phyloP scores from a whole-genome alignment of 2,888 invertebrate species.

The Phania funesta region DNA sequence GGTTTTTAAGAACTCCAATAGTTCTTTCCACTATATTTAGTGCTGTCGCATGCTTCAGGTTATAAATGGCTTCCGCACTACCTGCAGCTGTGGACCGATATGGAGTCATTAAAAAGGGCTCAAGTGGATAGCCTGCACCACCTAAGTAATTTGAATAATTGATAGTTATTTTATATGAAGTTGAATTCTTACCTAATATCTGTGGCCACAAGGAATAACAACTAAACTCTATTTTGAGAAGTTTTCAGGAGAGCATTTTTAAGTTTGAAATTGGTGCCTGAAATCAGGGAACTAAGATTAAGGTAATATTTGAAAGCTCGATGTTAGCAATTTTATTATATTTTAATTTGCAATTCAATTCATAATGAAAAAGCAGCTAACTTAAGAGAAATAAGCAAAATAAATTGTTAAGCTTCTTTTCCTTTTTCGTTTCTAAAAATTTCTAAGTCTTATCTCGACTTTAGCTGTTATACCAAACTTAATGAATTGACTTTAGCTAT shows the following conservation, averaged over 20 bases:
- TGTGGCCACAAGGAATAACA: constrained; percentile 26
- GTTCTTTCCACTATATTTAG: too few relatives aligned
- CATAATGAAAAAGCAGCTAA: constrained; percentile 27
- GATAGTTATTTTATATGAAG: too few relatives aligned
- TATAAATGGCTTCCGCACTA: too few relatives aligned
- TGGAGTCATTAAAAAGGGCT: too few relatives aligned
- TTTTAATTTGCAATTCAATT: constrained; percentile 24
- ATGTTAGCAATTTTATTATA: constrained; percentile 38
- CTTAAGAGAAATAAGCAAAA: constrained; percentile 31
- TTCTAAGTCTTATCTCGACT: constrained; percentile 13
- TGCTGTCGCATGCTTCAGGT: too few relatives aligned
- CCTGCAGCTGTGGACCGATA: too few relatives aligned
- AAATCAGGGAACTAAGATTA: too few relatives aligned
- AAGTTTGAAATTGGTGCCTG: constrained; percentile 24
- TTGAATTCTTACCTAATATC: neutral
- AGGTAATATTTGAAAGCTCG: constrained; percentile 27
- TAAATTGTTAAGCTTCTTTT: constrained; percentile 1
- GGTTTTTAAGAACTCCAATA: too few relatives aligned
- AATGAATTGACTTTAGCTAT: constrained; percentile 32
- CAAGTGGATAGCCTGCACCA: too few relatives aligned
- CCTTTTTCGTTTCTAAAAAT: neutral
- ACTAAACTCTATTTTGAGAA: constrained; percentile 17
- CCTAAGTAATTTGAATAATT: too few relatives aligned
- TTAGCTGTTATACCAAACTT: constrained; percentile 24
- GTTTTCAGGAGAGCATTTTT: constrained; percentile 31